Evolutionary conservation across 2,797 vertebrate species (phyloP).

Genomic region (Sebastes melanostomus): DNA sequence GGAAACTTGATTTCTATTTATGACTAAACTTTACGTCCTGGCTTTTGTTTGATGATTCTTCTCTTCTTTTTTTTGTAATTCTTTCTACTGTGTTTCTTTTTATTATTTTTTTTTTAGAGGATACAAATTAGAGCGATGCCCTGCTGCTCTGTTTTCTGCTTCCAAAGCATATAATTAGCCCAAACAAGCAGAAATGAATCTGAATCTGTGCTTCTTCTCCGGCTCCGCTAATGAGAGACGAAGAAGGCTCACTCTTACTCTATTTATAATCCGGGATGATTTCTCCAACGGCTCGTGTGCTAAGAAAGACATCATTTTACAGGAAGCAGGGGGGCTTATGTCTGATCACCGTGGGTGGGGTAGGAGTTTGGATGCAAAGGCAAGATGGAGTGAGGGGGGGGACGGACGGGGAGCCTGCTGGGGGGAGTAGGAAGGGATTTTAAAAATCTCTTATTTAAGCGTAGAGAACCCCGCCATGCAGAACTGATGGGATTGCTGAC

Average conservation of each 20-base stretch:
- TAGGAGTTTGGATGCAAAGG: conserved; percentile 31
- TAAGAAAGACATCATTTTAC: conserved; percentile 71
- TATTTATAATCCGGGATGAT: conserved; percentile 78
- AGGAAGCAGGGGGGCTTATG: conserved; percentile 52
- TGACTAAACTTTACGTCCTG: conserved; percentile 57
- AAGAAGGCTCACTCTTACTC: conserved; percentile 68
- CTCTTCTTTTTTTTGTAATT: conserved; percentile 22
- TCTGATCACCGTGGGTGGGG: conserved; percentile 66
- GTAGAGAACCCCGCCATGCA: conserved; percentile 34
- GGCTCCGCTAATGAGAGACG: conserved; percentile 73
- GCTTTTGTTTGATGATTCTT: conserved; percentile 63
- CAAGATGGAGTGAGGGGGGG: conserved; percentile 11
- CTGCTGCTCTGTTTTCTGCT: conserved; percentile 77
- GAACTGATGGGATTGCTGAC: conserved; percentile 50
- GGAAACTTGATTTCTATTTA: conserved; percentile 35
- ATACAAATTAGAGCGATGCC: conserved; percentile 78
- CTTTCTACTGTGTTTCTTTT: conserved; percentile 25
- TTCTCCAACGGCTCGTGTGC: conserved; percentile 71
- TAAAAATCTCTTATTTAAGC: conserved; percentile 44
- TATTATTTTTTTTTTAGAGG: conserved; percentile 47
- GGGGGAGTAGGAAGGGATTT: conserved; percentile 48
- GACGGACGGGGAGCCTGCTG: conserved; percentile 7
- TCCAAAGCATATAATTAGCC: conserved; percentile 81
- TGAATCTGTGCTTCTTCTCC: conserved; percentile 56
- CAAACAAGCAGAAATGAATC: conserved; percentile 79